Percentiles rank a stretch among this genome's conserved stretches.
phyloP scores from a whole-genome alignment of 2,888 invertebrate genomes.

The Pollenia amentaria region DNA sequence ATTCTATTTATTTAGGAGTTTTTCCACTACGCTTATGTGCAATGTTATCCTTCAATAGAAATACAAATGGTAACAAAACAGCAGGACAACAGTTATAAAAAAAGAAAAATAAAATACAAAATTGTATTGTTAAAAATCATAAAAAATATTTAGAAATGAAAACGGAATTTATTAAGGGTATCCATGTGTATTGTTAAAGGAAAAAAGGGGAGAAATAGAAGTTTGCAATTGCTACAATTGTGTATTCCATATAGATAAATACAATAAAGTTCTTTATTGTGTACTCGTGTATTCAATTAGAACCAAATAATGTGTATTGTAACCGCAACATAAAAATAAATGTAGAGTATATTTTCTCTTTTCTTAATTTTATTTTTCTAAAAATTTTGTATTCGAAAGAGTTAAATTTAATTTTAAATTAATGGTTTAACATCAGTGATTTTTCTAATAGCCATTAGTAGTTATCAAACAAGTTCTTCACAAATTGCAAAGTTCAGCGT shows the following conservation, averaged over 20 bases:
- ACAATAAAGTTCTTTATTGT: slow-evolving; percentile 2
- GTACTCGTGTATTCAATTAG: slow-evolving; percentile 16
- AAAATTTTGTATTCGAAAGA: too few species aligned
- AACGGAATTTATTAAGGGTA: background rate
- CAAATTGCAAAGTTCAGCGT: too few species aligned
- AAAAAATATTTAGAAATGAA: background rate
- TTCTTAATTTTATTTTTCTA: too few species aligned
- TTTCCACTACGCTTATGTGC: background rate
- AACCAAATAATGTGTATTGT: background rate
- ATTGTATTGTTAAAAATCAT: slow-evolving; percentile 18
- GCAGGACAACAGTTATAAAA: background rate
- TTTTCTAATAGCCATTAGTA: too few species aligned
- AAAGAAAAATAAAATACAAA: background rate
- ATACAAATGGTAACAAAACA: slow-evolving; percentile 2
- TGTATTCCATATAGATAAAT: background rate
- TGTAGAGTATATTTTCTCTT: background rate
- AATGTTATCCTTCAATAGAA: slow-evolving; percentile 17
- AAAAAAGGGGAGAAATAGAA: background rate
- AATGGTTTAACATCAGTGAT: too few species aligned
- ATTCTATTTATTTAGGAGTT: slow-evolving; percentile 2
- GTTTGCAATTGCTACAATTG: background rate
- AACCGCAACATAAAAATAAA: background rate
- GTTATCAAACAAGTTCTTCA: too few species aligned
- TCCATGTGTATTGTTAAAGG: background rate
- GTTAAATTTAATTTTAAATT: too few species aligned